Evolutionary conservation across 2,113 vertebrate species (phyloP), one percentile per base, ranked within the genome.

Genomic region (Anarhynchus alexandrinus): DNA sequence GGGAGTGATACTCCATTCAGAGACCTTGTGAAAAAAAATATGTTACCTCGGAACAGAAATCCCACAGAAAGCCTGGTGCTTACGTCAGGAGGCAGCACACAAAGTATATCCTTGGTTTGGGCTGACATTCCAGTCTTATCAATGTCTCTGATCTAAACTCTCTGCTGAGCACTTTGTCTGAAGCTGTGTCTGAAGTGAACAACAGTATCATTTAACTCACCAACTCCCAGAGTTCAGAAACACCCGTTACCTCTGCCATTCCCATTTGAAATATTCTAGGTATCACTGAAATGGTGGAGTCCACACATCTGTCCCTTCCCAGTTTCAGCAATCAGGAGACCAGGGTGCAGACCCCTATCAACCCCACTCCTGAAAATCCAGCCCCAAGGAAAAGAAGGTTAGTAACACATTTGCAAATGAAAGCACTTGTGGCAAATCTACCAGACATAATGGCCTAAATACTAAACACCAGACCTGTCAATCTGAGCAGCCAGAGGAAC

Each of bases 71-170:
- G 43, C 36, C 64, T 52, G 21, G 23, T 32, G 83, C 85, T 91
- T 55, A n/a, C 2, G 7, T 55, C 90, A 92, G 51, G 16, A 82
- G 52, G 47, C 76, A 92, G 79, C 65, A 65, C 26, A 77, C 71
- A 76, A 52, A 93, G 45, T 18, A 21, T 25, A 73, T 47, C 58
- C 73, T 69, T 4, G 54, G 71, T 80, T 86, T 38, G 59, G 43
- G 58, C 43, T 76, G 80, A 87, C 94, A 90, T 94, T 91, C 90
- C 73, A 90, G 27, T 43, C 84, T 85, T 95, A 96, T 93, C 95
- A 54, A 47, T 3, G 81, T 82, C 94, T 94, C 86, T 55, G 66
- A 95, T 95, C 95, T 95, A 90, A 94, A 55, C 26, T 65, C 91
- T 64, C 73, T 27, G 34, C 49, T 91, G 89, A 96, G 86, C 52